Evolutionary conservation across 2,113 vertebrate genomes (phyloP), one percentile per base, ranked within the genome.

Genomic region (Oryzias curvinotus): DNA sequence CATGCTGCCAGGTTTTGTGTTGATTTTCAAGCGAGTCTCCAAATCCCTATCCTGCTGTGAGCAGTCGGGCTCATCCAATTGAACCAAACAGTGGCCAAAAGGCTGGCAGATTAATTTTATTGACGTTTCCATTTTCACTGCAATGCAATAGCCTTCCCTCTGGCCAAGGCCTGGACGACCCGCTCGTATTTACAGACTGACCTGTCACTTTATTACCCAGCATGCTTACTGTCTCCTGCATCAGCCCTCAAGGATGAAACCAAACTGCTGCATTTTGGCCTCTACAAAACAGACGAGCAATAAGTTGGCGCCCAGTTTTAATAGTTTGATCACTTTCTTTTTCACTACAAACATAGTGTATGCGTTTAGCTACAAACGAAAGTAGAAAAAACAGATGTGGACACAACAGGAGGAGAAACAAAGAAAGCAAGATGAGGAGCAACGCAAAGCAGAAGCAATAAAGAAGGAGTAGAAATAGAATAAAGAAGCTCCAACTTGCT

Each of bases 51-150:
- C 88, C 86, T 62, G 81, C 87, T 89, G 89, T 79, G 84, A 84
- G 82, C 80, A 83, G 73, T 85, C 87, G 84, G 87, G 87, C 90
- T 86, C 86, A 77, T 85, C 82, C 85, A 80, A 83, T 91, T 82
- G 88, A 89, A 91, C 88, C 75, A 58, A 80, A 81, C 92, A 90
- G 92, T 91, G 91, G 94, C 93, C 95, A 94, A 96, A 94, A 95
- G 94, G 93, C 93, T 75, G 91, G 93, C 93, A 96, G 96, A 98
- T 98, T 97, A 95, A 97, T 98, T 97, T 96, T 98, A 98, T 98
- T 98, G 96, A 97, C 93, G 94, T 97, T 98, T 96, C 95, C 96
- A 97, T 98, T 98, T 97, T 98, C 94, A 94, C 94, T 95, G 95
- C 95, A 97, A 96, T 88, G 91, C 80, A 95, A 98, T 96, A 95